phyloP scores from a whole-genome alignment of 2,888 invertebrate genomes.

The Troides oblongomaculatus region DNA sequence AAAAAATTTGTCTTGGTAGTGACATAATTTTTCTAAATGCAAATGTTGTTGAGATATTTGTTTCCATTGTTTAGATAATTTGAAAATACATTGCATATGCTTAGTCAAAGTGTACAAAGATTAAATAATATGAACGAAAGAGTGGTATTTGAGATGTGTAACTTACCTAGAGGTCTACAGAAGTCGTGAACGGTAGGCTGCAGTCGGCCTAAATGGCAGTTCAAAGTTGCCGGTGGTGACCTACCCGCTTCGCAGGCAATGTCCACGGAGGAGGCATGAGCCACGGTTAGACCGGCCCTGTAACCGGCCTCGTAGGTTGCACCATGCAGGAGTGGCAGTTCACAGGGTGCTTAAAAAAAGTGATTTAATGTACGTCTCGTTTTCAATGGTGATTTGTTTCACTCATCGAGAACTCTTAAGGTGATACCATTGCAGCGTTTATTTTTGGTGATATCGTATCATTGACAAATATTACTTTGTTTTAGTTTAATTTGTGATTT shows the following conservation, averaged over 20 bases:
- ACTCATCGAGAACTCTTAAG: no score
- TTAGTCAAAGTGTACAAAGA: no score
- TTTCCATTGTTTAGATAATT: no score
- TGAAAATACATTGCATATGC: no score
- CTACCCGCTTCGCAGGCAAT: conserved; percentile 84
- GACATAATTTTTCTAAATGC: no score
- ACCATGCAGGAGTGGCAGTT: conserved; percentile 82
- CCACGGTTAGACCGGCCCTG: conserved; percentile 88
- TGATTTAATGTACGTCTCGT: background rate
- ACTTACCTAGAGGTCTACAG: conserved; percentile 68
- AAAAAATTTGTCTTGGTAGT: no score
- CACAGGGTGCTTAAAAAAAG: conserved; percentile 81
- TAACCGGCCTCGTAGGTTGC: conserved; percentile 89
- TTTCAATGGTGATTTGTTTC: no score
- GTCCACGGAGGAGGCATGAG: conserved; percentile 88
- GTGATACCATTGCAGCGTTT: no score
- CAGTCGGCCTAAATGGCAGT: conserved; percentile 83
- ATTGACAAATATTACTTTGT: no score
- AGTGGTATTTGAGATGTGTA: background rate
- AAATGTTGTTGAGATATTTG: no score
- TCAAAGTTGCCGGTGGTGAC: conserved; percentile 79
- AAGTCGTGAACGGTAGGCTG: conserved; percentile 80
- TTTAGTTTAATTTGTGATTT: no score
- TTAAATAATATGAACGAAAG: background rate
- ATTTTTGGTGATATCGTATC: no score